These are phyloP conservation scores for Lobophora halterata DNA, from an alignment of 2,888 invertebrate genomes.

Conservation along the genomic window DNA sequence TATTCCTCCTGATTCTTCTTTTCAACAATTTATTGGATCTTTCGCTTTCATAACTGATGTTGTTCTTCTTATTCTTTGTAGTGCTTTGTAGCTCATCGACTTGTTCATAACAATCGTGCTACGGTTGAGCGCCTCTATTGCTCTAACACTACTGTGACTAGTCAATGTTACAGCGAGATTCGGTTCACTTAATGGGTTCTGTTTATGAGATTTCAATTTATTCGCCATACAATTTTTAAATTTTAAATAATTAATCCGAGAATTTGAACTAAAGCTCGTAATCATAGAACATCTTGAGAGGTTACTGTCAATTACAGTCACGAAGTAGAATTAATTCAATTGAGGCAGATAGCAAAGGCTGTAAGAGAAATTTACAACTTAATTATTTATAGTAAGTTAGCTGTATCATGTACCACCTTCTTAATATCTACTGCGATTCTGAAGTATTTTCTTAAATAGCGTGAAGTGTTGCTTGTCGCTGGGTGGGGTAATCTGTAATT, in stretches of 20 bases:
- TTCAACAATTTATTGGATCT: too few relatives aligned
- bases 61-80: not conserved
- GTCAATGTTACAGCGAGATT: slow-evolving; percentile 3
- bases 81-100: slow-evolving; percentile 9
- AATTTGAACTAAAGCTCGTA: too few relatives aligned
- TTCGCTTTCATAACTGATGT: too few relatives aligned
- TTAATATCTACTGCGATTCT: too few relatives aligned
- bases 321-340: not conserved
- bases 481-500: too few relatives aligned
- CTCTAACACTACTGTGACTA: not conserved
- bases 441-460: too few relatives aligned
- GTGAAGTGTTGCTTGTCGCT: too few relatives aligned
- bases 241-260: too few relatives aligned
- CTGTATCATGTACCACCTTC: too few relatives aligned
- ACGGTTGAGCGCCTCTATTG: slow-evolving; percentile 9
- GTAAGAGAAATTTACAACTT: not conserved
- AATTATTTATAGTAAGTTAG: not conserved
- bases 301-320: not conserved
- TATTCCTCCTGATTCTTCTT: too few relatives aligned
- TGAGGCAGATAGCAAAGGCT: not conserved
- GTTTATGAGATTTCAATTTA: too few relatives aligned
- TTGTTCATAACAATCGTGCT: slow-evolving; percentile 12
- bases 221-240: too few relatives aligned
- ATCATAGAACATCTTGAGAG: not conserved
- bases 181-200: slow-evolving; percentile 1